These are phyloP conservation scores for Berghia stephanieae DNA, from an alignment of 1,140 invertebrate species.

Conservation along the genomic window DNA sequence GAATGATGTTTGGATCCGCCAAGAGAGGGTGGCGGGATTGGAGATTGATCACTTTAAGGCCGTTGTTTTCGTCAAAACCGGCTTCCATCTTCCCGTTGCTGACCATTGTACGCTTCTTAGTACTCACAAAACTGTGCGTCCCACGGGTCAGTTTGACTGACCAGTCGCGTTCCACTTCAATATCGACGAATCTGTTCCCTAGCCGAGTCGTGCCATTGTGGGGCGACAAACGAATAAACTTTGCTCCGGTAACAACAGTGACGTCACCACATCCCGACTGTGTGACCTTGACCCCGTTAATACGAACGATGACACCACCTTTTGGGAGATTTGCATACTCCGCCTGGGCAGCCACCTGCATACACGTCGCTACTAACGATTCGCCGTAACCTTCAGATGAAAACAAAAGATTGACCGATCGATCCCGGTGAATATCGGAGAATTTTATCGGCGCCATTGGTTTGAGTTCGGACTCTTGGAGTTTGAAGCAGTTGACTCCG, in stretches of 20 bases:
- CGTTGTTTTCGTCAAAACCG: conserved; percentile 50
- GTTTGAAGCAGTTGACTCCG: conserved; percentile 41
- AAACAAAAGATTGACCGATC: conserved; percentile 54
- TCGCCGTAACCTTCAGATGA: conserved; percentile 46
- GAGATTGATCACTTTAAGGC: conserved; percentile 37
- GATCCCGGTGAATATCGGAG: conserved; percentile 52
- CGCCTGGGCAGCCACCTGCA: conserved; percentile 45
- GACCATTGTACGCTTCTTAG: conserved; percentile 42
- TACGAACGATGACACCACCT: conserved; percentile 48
- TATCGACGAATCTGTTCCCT: conserved; percentile 50
- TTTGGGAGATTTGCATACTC: conserved; percentile 48
- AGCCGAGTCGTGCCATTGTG: conserved; percentile 39
- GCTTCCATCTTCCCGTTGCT: conserved; percentile 54
- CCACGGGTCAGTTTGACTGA: conserved; percentile 44
- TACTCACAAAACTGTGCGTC: conserved; percentile 41
- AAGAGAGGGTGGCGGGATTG: conserved; percentile 22
- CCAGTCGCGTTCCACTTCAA: conserved; percentile 50
- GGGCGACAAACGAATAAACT: conserved; percentile 52
- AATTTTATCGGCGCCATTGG: conserved; percentile 42
- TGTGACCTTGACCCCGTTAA: conserved; percentile 56
- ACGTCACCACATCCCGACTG: conserved; percentile 54
- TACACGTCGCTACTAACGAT: conserved; percentile 44
- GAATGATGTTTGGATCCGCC: conserved; percentile 12
- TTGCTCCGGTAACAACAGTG: conserved; percentile 49
- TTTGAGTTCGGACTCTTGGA: conserved; percentile 45